A percentile compares a stretch with the other conserved stretches of the same genome.
phyloP scores from a whole-genome alignment of 2,888 invertebrate species.

The Caenorhabditis sp. region DNA sequence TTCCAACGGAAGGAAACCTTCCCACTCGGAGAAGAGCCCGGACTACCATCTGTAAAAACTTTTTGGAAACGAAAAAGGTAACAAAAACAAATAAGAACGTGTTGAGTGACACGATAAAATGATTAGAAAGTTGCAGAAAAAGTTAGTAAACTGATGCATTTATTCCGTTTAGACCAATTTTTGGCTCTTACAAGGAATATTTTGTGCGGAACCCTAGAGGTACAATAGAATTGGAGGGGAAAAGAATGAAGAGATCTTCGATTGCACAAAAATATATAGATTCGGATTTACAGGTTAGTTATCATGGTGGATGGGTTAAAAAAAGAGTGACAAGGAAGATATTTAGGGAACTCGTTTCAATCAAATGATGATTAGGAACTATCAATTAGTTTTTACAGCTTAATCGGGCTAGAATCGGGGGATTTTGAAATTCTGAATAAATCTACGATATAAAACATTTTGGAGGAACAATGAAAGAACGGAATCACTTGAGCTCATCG shows the following conservation, averaged over 20 bases:
- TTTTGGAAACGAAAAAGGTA: too few relatives aligned
- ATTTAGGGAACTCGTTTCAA: constrained; percentile 5
- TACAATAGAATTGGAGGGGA: constrained; percentile 1
- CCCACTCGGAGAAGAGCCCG: constrained; percentile 1
- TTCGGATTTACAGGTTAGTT: constrained; percentile 38
- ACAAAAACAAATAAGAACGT: constrained; percentile 5
- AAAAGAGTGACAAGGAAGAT: neutral
- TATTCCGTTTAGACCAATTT: constrained; percentile 33
- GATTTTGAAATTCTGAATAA: too few relatives aligned
- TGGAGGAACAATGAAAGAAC: neutral
- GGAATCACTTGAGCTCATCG: constrained; percentile 26
- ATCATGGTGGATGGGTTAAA: neutral
- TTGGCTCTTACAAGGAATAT: constrained; percentile 29
- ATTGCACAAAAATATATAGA: constrained; percentile 17
- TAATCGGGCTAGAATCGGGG: constrained; percentile 11
- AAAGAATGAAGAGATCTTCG: constrained; percentile 14
- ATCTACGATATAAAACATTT: neutral
- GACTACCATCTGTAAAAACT: constrained; percentile 23
- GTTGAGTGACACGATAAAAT: constrained; percentile 9
- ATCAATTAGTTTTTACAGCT: constrained; percentile 34
- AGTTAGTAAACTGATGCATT: constrained; percentile 17
- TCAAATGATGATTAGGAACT: constrained; percentile 5
- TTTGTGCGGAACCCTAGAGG: neutral
- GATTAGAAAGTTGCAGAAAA: neutral
- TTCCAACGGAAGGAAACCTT: constrained; percentile 1